These are phyloP conservation scores for Pollenia labialis DNA, from an alignment of 2,888 invertebrate species.

Conservation along the genomic window DNA sequence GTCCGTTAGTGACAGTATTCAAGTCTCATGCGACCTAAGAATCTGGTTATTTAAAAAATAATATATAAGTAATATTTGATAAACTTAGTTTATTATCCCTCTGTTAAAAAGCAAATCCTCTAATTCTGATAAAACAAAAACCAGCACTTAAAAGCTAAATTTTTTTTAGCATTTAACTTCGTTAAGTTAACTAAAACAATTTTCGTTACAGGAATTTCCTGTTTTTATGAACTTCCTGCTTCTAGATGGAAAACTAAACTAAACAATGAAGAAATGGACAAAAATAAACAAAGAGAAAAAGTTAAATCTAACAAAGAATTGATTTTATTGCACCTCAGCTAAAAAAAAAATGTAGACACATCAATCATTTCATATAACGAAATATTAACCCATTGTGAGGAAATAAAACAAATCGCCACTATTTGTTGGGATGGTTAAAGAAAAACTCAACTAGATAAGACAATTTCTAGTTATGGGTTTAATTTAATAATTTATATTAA, in stretches of 20 bases:
- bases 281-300: slow-evolving; percentile 31
- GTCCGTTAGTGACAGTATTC: no score
- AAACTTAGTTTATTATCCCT: no score
- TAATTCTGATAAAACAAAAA: neutral
- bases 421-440: neutral
- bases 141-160: neutral
- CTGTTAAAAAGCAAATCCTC: no score
- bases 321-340: slow-evolving; percentile 39
- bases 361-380: neutral
- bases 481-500: no score
- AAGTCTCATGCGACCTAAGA: no score
- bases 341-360: slow-evolving; percentile 24
- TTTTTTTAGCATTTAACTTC: slow-evolving; percentile 17
- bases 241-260: neutral
- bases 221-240: slow-evolving; percentile 66
- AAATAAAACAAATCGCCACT: neutral
- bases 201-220: slow-evolving; percentile 64
- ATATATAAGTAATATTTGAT: no score
- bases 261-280: neutral
- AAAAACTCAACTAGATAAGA: neutral
- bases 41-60: no score
- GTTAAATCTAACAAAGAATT: slow-evolving; percentile 38
- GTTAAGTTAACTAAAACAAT: slow-evolving; percentile 50
- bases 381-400: slow-evolving; percentile 16
- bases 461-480: no score